A percentile compares a stretch with the other conserved stretches of the same genome.
Evolutionary conservation across 2,797 vertebrate genomes (phyloP).

Genomic region (Acrossocheilus fasciatus): DNA sequence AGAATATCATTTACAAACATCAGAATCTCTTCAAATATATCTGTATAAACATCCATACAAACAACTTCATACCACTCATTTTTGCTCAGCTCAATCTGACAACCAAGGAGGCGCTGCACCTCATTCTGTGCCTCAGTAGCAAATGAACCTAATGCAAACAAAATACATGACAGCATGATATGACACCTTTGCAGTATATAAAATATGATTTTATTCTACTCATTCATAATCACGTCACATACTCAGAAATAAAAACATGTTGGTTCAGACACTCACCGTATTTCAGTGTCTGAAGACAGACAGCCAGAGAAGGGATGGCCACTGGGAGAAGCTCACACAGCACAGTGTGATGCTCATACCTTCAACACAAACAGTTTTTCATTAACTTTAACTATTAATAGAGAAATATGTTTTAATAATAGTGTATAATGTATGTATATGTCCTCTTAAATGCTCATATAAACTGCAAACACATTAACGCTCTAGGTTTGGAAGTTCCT

Average conservation of each 20-base stretch:
- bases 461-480: not conserved
- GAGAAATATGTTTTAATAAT: not conserved
- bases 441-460: too few relatives aligned
- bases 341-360: slow-evolving; percentile 79
- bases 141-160: slow-evolving; percentile 71
- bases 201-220: not conserved
- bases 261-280: slow-evolving; percentile 70
- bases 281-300: slow-evolving; percentile 77
- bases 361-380: slow-evolving; percentile 38
- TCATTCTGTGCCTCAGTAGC: slow-evolving; percentile 65
- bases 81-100: slow-evolving; percentile 71
- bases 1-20: slow-evolving; percentile 6
- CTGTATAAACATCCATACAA: not conserved
- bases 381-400: not conserved
- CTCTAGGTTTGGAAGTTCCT: not conserved
- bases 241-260: not conserved
- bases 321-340: slow-evolving; percentile 82
- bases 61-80: slow-evolving; percentile 70
- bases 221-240: not conserved
- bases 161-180: not conserved
- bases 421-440: too few relatives aligned
- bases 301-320: slow-evolving; percentile 77
- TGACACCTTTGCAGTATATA: not conserved
- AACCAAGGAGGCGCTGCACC: slow-evolving; percentile 71
- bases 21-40: not conserved